A percentile compares a stretch with the other conserved stretches of the same genome.
These are phyloP conservation scores for Periparus ater DNA, from an alignment of 2,797 vertebrate genomes.

Conservation along the genomic window DNA sequence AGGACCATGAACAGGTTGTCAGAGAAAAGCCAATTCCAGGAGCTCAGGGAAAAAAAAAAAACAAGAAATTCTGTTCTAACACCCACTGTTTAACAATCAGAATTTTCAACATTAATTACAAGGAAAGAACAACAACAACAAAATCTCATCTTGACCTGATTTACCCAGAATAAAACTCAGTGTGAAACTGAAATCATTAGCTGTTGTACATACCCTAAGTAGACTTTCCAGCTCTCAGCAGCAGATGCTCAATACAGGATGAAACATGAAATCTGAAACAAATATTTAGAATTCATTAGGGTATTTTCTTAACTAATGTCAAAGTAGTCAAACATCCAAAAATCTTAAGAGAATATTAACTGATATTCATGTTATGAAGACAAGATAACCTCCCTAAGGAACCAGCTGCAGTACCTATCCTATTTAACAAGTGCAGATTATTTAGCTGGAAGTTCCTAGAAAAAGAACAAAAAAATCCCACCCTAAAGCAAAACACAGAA, in stretches of 20 bases:
- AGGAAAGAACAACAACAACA: neutral
- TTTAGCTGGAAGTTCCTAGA: neutral
- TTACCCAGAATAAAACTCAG: neutral
- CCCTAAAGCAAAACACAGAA: neutral
- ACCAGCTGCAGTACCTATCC: fast-evolving
- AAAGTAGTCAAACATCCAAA: neutral
- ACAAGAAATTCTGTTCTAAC: neutral
- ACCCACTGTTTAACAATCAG: neutral
- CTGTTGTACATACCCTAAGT: constrained; percentile 23
- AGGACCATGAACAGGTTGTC: too few relatives aligned
- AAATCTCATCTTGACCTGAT: neutral
- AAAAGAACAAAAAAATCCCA: neutral
- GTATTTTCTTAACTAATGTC: neutral
- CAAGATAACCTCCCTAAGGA: neutral
- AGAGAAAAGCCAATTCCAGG: neutral
- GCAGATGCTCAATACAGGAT: neutral
- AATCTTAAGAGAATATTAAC: neutral
- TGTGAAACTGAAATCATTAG: neutral
- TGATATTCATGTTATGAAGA: neutral
- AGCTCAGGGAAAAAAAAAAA: neutral
- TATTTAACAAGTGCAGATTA: neutral
- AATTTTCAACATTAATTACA: neutral
- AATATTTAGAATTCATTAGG: neutral
- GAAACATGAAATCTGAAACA: constrained; percentile 63
- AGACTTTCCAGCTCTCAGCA: constrained; percentile 62